Conservation (phyloP, 2,888 invertebrate genomes). For the Chesias legatella region DNA sequence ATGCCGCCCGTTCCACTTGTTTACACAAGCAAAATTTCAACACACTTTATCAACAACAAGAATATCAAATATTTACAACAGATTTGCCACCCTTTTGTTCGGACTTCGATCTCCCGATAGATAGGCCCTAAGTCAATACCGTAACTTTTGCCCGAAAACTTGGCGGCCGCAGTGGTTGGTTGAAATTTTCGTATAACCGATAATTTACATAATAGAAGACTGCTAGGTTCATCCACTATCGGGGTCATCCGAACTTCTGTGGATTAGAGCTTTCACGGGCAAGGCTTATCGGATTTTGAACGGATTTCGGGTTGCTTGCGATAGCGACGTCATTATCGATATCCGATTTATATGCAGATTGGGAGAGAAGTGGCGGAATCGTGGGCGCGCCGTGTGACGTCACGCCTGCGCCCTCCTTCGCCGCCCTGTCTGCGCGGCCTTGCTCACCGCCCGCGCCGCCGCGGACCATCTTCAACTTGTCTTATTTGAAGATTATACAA, state of each 20-base stretch:
- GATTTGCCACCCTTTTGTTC: conserved; percentile 41
- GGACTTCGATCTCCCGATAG: conserved; percentile 53
- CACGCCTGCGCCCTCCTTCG: conserved; percentile 39
- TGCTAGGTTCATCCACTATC: conserved; percentile 73
- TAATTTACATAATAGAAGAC: conserved; percentile 80
- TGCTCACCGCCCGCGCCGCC: conserved; percentile 32
- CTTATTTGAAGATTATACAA: conserved; percentile 61
- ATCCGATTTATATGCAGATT: conserved; percentile 81
- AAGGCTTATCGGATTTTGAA: conserved; percentile 76
- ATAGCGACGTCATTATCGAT: conserved; percentile 76
- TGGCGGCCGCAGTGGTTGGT: conserved; percentile 64
- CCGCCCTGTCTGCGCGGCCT: conserved; percentile 29
- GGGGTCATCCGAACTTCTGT: conserved; percentile 76
- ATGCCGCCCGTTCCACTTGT: conserved; percentile 12
- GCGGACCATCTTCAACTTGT: conserved; percentile 47
- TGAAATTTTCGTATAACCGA: conserved; percentile 72
- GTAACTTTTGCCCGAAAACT: conserved; percentile 69
- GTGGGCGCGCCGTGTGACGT: conserved; percentile 47
- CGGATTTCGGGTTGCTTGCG: conserved; percentile 75
- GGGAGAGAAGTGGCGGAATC: conserved; percentile 52
- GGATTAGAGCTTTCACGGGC: conserved; percentile 75
- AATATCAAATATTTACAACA: conserved; percentile 41
- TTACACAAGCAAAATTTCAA: conserved; percentile 15
- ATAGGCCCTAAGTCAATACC: conserved; percentile 66
- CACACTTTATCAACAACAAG: conserved; percentile 19